These are phyloP conservation scores for Listrodromus nycthemerus DNA, from an alignment of 2,888 invertebrate genomes.

Conservation along the genomic window DNA sequence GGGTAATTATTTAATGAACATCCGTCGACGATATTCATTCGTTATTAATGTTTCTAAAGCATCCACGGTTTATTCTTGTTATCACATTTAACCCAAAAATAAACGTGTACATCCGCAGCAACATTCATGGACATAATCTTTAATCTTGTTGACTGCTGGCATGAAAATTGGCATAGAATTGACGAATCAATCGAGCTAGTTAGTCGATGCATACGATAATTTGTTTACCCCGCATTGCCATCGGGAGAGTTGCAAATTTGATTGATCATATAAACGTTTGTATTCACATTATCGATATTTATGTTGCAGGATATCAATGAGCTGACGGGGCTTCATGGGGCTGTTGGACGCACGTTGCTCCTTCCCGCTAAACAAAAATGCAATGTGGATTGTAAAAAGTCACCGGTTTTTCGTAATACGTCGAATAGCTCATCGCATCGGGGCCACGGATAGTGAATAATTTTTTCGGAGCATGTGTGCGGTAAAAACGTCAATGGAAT, in stretches of 20 bases:
- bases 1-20: no score
- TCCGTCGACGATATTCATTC: no score
- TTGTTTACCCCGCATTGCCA: background rate
- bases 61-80: background rate
- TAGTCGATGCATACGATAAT: background rate
- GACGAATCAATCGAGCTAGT: background rate
- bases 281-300: constrained; percentile 15
- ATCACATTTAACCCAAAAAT: background rate
- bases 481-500: background rate
- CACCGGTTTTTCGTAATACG: background rate
- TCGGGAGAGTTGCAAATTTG: background rate
- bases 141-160: background rate
- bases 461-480: background rate
- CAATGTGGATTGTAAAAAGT: constrained; percentile 13
- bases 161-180: constrained; percentile 13
- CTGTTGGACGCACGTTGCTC: background rate
- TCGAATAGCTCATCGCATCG: background rate
- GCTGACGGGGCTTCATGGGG: constrained; percentile 34
- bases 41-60: background rate
- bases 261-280: background rate
- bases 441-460: constrained; percentile 1
- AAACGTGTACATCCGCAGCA: background rate
- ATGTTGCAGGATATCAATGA: constrained; percentile 37
- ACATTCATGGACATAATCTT: background rate
- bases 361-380: constrained; percentile 13